Evolutionary conservation across 2,113 vertebrate species (phyloP), one percentile per base, ranked within the genome.

Genomic region (Machaerirhynchus nigripectus): DNA sequence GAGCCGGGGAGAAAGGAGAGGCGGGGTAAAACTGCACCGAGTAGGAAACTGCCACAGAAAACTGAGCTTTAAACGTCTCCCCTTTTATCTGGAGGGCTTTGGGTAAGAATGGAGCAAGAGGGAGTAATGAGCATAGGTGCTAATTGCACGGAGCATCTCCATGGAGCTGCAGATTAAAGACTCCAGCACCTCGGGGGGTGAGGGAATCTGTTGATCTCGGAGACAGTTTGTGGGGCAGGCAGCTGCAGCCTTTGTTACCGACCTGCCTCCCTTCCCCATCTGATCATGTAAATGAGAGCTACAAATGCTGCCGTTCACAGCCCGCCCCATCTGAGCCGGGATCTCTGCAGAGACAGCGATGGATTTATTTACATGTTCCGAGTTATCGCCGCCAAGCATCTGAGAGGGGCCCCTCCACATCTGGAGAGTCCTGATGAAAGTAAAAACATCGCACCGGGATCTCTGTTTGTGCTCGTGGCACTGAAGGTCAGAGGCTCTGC

Each of bases 111-210:
- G 90, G 93, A 92, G 84, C 39, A 42, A 64, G 91, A 84, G 21
- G 57, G n/a, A 93, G 61, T 57, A 85, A 94, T 86, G 84, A 95
- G 91, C 74, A 86, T 11, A 24, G 89, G 81, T 52, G 81, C 95
- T 91, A 91, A 94, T 96, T 97, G 95, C 75, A 60, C 21, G 61
- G 64, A 84, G 76, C 90, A 96, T 91, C 95, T 87, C 96, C 83
- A 14, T 9, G 68, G 83, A 73, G 93, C 52, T 65, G 46, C 11
- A 95, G 95, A 95, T 95, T 28, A 92, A 97, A 95, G 84, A 16
- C 80, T 89, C 13, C 83, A 94, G 95, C 81, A 70, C 96, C 95
- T 81, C 44, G 50, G 96, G 96, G 56, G 74, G 15, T 87, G 67
- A 56, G 59, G 89, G 95, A 69, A 97, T 96, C 95, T 89, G 93